phyloP scores from a whole-genome alignment of 2,113 vertebrate species.

The Pitta sordida region DNA sequence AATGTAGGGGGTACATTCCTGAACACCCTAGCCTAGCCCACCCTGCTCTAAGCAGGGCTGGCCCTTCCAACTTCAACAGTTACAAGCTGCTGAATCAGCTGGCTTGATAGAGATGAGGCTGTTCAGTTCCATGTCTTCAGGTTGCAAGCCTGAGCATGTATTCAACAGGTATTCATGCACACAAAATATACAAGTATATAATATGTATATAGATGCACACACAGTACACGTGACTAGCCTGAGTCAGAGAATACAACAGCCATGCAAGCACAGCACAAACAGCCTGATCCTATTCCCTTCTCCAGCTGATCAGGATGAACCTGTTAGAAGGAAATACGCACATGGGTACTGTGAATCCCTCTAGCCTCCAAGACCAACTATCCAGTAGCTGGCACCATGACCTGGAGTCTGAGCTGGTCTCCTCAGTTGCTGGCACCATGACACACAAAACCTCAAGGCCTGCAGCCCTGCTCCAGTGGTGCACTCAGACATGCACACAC shows the following conservation, averaged over 20 bases:
- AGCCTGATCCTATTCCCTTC: neutral
- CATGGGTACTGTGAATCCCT: neutral
- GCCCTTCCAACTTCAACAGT: neutral
- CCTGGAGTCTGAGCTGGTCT: neutral
- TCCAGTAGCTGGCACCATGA: neutral
- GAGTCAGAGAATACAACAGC: neutral
- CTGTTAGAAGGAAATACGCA: neutral
- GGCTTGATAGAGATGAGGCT: neutral
- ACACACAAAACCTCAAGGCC: fast-evolving
- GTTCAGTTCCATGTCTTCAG: neutral
- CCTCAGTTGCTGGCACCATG: neutral
- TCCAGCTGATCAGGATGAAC: neutral
- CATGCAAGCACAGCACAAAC: neutral
- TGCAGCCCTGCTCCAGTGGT: neutral
- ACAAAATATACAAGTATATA: neutral
- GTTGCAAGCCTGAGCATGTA: neutral
- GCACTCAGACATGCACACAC: neutral
- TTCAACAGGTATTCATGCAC: neutral
- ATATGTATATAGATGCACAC: neutral
- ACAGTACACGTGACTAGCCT: neutral
- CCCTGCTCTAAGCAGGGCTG: neutral
- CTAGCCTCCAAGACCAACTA: neutral
- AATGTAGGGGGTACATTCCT: neutral
- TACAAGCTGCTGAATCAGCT: neutral
- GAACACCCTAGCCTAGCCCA: neutral